Base-by-base conservation (phyloP, 2,888 invertebrate genomes). In the Sinhomidia bicolor region DNA sequence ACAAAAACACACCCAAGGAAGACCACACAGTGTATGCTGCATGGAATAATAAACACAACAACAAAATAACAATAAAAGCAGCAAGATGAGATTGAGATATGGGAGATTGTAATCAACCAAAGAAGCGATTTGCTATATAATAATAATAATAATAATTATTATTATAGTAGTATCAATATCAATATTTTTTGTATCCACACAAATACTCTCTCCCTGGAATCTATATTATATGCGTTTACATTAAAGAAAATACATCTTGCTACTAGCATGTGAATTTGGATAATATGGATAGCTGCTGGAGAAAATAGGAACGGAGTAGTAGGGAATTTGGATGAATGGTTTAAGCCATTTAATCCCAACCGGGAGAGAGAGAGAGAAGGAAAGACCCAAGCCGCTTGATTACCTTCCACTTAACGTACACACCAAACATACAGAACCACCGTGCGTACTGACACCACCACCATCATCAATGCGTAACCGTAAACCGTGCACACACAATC, bases 311-410 rank as follows among this genome's bases (percentile, higher is more conserved):
- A 17, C n/a, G 17, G 81, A n/a, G n/a, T n/a, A 81, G 62, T 80
- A 62, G 32, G 12, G 60, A 65, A 65, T 17, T 17, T 68, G 57
- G 41, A 79, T 54, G 82, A 54, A 78, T 78, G 47, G 71, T 60
- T 60, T 84, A 84, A 84, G 84, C 84, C 54, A 84, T 71, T 74
- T 84, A 84, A 84, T 84, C 84, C 84, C 41, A 60, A 26, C 29
- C 14, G 29, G 54, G 26, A 80, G 51, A n/a, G n/a, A n/a, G n/a
- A n/a, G n/a, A n/a, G n/a, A n/a, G n/a, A n/a, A n/a, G n/a, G n/a
- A n/a, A n/a, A 57, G 54, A 74, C 3, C 5, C 41, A 54, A 9
- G 47, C 23, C 57, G 32, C 26, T 23, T 83, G 83, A 83, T 83
- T 84, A 84, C 84, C 84, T 82, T 82, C 74, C 74, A 60, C 74